These are phyloP conservation scores for Drosophila watanabei DNA, from an alignment of 1,140 invertebrate species.

Conservation along the genomic window DNA sequence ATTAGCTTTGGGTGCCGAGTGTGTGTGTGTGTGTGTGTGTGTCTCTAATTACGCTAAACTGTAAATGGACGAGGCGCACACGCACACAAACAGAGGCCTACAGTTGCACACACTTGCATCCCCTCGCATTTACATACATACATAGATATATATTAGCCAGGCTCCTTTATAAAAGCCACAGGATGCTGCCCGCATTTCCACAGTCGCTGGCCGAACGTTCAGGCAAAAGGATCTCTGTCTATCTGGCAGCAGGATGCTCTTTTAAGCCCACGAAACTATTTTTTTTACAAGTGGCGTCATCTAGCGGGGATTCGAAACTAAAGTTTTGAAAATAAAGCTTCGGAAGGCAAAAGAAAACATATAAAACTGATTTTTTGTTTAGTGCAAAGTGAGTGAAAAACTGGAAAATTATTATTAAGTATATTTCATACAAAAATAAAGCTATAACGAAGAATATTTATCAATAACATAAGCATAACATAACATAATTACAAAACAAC, in stretches of 20 bases:
- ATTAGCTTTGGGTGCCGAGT: slow-evolving; percentile 29
- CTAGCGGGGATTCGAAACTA: slow-evolving; percentile 10
- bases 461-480: not conserved
- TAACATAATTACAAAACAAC: not conserved
- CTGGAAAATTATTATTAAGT: not conserved
- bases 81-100: slow-evolving; percentile 14
- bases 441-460: not conserved
- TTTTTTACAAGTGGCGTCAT: slow-evolving; percentile 33
- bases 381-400: slow-evolving; percentile 31
- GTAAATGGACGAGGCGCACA: slow-evolving; percentile 28
- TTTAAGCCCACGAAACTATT: slow-evolving; percentile 13
- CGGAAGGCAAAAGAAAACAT: not conserved
- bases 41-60: slow-evolving; percentile 29
- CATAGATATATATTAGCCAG: slow-evolving; percentile 16
- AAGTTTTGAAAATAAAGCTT: slow-evolving; percentile 2
- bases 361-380: slow-evolving; percentile 19
- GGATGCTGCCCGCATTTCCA: slow-evolving; percentile 66
- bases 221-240: slow-evolving; percentile 49
- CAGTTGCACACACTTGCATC: slow-evolving; percentile 8
- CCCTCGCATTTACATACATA: slow-evolving; percentile 11
- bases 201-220: slow-evolving; percentile 76
- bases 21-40: not conserved
- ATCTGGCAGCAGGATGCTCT: not conserved
- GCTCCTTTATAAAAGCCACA: slow-evolving; percentile 74
- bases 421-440: not conserved